A percentile compares a stretch with the other conserved stretches of the same genome.
Evolutionary conservation across 2,888 invertebrate genomes (phyloP).

Genomic region (Chrysolina oricalcia): DNA sequence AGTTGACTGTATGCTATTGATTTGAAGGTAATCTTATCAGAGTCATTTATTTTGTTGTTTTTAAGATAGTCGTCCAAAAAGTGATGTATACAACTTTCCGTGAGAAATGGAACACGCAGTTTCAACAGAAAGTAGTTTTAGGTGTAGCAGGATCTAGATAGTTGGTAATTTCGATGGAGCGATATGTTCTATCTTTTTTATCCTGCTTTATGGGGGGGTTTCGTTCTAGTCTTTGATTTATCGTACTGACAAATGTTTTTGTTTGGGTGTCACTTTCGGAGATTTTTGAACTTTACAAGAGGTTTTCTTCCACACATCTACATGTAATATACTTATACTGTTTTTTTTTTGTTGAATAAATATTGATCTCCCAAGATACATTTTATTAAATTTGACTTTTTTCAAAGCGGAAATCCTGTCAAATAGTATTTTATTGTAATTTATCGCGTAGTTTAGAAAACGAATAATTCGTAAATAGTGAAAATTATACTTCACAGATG

Average conservation of each 20-base stretch:
- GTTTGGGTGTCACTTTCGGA: background rate
- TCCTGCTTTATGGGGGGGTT: constrained; percentile 16
- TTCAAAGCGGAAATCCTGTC: background rate
- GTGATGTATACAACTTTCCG: too few species aligned
- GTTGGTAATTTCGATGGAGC: background rate
- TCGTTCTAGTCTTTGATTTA: constrained; percentile 21
- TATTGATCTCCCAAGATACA: background rate
- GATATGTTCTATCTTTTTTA: constrained; percentile 4
- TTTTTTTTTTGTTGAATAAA: background rate
- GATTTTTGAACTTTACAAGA: background rate
- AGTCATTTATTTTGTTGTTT: too few species aligned
- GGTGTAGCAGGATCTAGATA: background rate
- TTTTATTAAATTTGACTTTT: background rate
- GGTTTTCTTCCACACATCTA: constrained; percentile 15
- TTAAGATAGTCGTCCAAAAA: too few species aligned
- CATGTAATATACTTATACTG: background rate
- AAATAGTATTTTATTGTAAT: background rate
- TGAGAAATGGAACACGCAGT: background rate
- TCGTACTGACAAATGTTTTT: constrained; percentile 22
- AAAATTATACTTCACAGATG: too few species aligned
- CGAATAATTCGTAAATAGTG: too few species aligned
- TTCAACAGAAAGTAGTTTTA: background rate
- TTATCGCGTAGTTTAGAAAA: background rate
- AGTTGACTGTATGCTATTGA: too few species aligned
- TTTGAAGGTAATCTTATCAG: too few species aligned